These are phyloP conservation scores for Montipora efflorescens DNA, from an alignment of 64 coral and sea anemone genomes.

Conservation along the genomic window DNA sequence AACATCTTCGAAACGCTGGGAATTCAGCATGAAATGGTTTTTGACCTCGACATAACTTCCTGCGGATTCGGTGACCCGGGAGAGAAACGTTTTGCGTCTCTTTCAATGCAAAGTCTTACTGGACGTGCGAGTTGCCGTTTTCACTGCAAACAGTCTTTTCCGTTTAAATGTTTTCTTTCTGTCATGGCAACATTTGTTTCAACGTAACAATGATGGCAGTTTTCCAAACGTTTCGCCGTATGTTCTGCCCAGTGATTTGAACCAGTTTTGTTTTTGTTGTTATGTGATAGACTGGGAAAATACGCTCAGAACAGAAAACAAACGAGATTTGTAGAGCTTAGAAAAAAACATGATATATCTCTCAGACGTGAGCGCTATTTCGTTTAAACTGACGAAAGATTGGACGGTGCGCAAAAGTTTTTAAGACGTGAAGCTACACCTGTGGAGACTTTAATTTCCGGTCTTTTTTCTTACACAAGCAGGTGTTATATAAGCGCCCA, in stretches of 20 bases:
- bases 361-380: neutral
- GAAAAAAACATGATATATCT: neutral
- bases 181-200: constrained; percentile 12
- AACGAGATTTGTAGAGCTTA: constrained; percentile 15
- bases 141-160: neutral
- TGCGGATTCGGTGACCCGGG: neutral
- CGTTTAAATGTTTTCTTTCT: constrained; percentile 8
- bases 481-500: neutral
- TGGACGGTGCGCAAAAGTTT: neutral
- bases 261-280: neutral
- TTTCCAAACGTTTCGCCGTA: constrained; percentile 14
- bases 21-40: neutral
- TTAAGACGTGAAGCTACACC: neutral
- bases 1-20: neutral
- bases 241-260: neutral
- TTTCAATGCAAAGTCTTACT: neutral
- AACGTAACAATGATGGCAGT: constrained; percentile 18
- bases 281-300: neutral
- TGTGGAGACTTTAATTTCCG: neutral
- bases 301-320: neutral
- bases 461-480: neutral
- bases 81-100: neutral
- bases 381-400: neutral
- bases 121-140: neutral
- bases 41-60: neutral